Percentiles rank a stretch among this genome's conserved stretches.
phyloP scores from a whole-genome alignment of 2,888 invertebrate genomes.

The Halocaridina rubra region DNA sequence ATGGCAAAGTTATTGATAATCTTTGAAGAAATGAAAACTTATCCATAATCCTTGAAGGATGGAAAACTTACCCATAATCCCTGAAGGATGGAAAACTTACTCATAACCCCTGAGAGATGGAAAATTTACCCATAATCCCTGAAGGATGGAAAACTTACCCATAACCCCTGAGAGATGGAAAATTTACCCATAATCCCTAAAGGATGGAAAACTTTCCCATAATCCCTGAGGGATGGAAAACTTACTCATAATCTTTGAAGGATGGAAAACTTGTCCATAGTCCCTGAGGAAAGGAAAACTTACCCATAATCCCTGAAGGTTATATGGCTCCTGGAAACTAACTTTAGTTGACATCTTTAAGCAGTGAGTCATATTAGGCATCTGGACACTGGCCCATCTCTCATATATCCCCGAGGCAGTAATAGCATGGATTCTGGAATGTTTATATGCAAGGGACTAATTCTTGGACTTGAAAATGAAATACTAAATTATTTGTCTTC shows the following conservation, averaged over 20 bases:
- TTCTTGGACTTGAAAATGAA: too few relatives aligned
- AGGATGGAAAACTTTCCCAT: background rate
- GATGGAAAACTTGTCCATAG: background rate
- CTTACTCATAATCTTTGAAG: background rate
- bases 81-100: too few relatives aligned
- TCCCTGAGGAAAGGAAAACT: too few relatives aligned
- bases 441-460: too few relatives aligned
- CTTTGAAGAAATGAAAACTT: background rate
- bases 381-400: conserved; percentile 15
- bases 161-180: too few relatives aligned
- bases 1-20: background rate
- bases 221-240: background rate
- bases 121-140: background rate
- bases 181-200: conserved; percentile 38
- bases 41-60: background rate
- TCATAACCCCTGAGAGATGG: background rate
- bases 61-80: background rate
- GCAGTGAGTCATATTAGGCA: conserved; percentile 51
- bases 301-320: conserved; percentile 42
- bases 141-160: background rate
- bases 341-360: conserved; percentile 36
- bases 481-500: too few relatives aligned
- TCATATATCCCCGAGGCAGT: conserved; percentile 45
- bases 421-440: conserved; percentile 33
- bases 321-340: conserved; percentile 19